These are phyloP conservation scores for Agrotis exclamationis DNA, from an alignment of 2,888 invertebrate genomes.

Conservation along the genomic window DNA sequence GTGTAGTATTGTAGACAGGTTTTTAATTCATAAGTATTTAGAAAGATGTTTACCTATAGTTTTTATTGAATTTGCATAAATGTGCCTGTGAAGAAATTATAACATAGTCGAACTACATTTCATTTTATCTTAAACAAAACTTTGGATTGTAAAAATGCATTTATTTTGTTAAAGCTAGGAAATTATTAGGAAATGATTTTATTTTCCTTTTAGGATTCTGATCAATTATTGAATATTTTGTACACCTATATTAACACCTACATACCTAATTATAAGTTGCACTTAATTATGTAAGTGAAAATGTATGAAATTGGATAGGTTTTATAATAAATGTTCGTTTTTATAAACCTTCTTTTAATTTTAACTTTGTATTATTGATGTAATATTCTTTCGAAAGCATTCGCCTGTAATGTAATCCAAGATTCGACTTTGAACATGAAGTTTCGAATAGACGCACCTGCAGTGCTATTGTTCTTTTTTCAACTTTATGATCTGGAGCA, in stretches of 20 bases:
- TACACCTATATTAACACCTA: constrained; percentile 46
- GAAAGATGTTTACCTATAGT: neutral
- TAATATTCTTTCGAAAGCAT: no score
- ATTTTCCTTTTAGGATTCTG: constrained; percentile 23
- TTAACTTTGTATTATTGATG: neutral
- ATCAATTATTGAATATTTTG: constrained; percentile 41
- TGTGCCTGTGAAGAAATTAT: constrained; percentile 38
- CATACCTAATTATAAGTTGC: constrained; percentile 56
- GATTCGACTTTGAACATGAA: neutral
- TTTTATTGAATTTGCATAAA: constrained; percentile 18
- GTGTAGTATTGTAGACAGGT: neutral
- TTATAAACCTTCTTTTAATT: constrained; percentile 24
- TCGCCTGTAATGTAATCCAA: neutral
- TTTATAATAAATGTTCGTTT: constrained; percentile 71
- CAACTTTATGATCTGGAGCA: no score
- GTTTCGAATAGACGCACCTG: neutral
- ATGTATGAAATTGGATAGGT: constrained; percentile 63
- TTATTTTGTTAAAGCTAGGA: constrained; percentile 54
- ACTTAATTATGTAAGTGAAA: constrained; percentile 56
- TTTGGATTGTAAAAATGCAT: constrained; percentile 54
- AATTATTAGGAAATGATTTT: constrained; percentile 20
- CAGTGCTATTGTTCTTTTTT: neutral
- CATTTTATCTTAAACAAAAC: constrained; percentile 17
- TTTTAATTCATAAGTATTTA: constrained; percentile 4
- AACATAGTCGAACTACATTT: constrained; percentile 22